phyloP scores from a whole-genome alignment of 92 coral and sea anemone species.

The Epizoanthus scotinus region DNA sequence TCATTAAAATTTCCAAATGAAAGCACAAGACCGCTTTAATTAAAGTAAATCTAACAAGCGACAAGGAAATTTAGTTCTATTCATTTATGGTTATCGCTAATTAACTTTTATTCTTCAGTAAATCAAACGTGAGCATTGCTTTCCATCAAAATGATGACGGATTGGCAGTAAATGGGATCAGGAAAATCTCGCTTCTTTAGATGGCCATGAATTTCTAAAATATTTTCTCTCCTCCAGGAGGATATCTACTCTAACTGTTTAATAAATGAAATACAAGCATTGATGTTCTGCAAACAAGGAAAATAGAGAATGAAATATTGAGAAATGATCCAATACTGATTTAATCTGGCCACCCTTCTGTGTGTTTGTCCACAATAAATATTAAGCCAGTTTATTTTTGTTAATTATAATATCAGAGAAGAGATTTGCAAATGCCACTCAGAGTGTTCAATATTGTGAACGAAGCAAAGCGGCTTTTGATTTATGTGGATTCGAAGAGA shows the following conservation, averaged over 20 bases:
- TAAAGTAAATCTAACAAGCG: conserved; percentile 24
- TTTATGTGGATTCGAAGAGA: no score
- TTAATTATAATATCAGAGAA: conserved; percentile 15
- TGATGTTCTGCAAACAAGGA: background rate
- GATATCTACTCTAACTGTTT: no score
- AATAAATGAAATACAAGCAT: background rate
- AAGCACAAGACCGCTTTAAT: conserved; percentile 19
- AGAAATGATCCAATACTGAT: background rate
- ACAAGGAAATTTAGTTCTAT: conserved; percentile 17
- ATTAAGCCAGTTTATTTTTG: conserved; percentile 17
- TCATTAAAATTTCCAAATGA: conserved; percentile 26
- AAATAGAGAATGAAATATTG: background rate
- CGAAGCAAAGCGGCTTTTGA: no score
- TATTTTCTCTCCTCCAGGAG: no score
- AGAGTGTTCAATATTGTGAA: no score
- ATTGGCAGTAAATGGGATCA: background rate
- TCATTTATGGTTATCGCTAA: conserved; percentile 10
- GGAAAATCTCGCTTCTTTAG: background rate
- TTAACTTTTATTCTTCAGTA: conserved; percentile 3
- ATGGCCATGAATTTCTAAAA: no score
- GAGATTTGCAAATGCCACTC: background rate
- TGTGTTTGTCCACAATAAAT: conserved; percentile 9
- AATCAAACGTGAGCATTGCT: background rate
- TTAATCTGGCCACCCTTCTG: conserved; percentile 13
- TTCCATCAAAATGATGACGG: background rate